A percentile compares a stretch with the other conserved stretches of the same genome.
Conservation (phyloP, 2,113 vertebrate genomes). For the Lichenostomus cassidix region DNA sequence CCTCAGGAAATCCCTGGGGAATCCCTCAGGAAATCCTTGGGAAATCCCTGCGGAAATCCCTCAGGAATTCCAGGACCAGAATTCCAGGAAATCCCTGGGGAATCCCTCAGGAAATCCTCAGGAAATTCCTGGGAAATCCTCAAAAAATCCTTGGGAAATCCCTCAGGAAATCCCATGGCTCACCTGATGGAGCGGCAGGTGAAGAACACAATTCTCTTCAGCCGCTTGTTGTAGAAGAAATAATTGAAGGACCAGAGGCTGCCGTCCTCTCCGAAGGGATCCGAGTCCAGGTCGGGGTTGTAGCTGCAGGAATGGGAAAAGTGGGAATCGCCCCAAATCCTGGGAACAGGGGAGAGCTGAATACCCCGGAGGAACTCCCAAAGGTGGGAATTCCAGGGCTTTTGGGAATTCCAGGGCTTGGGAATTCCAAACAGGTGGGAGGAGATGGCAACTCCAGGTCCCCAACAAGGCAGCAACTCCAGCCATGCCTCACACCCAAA, state of each 20-base stretch:
- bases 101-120: too few relatives aligned
- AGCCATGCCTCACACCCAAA: neutral
- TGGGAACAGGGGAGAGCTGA: too few relatives aligned
- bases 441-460: too few relatives aligned
- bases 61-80: too few relatives aligned
- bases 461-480: neutral
- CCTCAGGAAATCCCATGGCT: neutral
- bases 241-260: slow-evolving; percentile 98
- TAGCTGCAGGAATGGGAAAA: slow-evolving; percentile 73
- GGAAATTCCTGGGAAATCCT: too few relatives aligned
- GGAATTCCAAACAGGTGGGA: neutral
- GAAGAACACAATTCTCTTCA: slow-evolving; percentile 93
- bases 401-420: too few relatives aligned
- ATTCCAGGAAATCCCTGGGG: too few relatives aligned
- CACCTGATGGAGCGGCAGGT: slow-evolving; percentile 95
- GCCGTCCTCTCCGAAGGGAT: slow-evolving; percentile 94
- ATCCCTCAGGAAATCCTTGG: neutral
- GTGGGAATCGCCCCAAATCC: neutral
- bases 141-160: too few relatives aligned
- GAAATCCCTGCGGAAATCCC: too few relatives aligned
- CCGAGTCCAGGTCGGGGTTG: slow-evolving; percentile 93
- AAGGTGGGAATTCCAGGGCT: neutral
- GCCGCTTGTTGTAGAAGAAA: slow-evolving; percentile 96
- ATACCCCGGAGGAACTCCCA: neutral
- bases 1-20: too few relatives aligned